Conservation (phyloP, 2,888 invertebrate genomes). For the Parnassius orleans region DNA sequence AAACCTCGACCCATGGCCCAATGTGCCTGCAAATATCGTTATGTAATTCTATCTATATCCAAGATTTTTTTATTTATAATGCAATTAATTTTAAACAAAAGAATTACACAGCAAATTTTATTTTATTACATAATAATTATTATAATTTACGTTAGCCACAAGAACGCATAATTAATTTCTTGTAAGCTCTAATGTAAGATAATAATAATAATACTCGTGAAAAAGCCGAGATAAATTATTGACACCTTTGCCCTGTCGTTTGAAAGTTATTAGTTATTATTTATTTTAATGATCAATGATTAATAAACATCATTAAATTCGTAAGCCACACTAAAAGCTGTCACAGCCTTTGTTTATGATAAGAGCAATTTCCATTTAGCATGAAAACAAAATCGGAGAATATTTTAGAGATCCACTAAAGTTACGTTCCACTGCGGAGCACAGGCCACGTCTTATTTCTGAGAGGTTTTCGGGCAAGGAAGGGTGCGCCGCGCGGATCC, state of each 20-base stretch:
- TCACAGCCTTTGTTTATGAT: background rate
- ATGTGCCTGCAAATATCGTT: no score
- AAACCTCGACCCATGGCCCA: no score
- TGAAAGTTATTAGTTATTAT: slow-evolving; percentile 8
- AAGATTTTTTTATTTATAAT: no score
- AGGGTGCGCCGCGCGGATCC: no score
- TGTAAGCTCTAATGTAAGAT: background rate
- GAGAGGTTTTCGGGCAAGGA: no score
- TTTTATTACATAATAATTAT: background rate
- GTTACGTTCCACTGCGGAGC: no score
- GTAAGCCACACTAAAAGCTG: background rate
- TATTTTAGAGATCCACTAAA: no score
- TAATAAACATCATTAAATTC: slow-evolving; percentile 2
- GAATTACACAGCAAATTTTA: slow-evolving; percentile 7
- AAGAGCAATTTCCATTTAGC: background rate
- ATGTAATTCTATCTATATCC: no score
- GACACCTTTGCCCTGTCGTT: slow-evolving; percentile 1
- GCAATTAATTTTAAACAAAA: slow-evolving; percentile 16
- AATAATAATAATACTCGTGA: background rate
- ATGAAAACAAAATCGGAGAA: background rate
- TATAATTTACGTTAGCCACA: slow-evolving; percentile 3
- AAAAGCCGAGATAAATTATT: background rate
- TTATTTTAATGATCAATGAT: slow-evolving; percentile 1
- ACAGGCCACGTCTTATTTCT: no score
- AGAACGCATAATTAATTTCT: slow-evolving; percentile 2